A percentile compares a stretch with the other conserved stretches of the same genome.
Evolutionary conservation across 2,113 vertebrate genomes (phyloP).

Genomic region (Lycaon pictus): DNA sequence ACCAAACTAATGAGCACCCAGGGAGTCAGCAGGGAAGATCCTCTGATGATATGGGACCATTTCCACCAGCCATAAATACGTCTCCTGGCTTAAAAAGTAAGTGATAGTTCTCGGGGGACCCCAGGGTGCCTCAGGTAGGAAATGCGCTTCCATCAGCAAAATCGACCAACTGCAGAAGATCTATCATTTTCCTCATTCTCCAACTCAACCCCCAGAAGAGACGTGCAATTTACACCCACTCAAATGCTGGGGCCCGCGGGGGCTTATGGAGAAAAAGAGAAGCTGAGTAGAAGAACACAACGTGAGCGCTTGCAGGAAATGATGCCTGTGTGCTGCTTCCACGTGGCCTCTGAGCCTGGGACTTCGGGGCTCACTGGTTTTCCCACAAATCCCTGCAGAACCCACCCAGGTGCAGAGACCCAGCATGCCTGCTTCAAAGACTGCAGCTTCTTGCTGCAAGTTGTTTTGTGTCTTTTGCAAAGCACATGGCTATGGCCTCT

Average conservation of each 20-base stretch:
- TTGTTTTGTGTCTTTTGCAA: not conserved
- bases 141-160: slow-evolving; percentile 44
- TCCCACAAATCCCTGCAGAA: not conserved
- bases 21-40: not conserved
- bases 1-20: not conserved
- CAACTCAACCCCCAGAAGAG: not conserved
- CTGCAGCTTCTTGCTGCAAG: too few species aligned
- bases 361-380: accelerated
- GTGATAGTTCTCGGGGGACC: not conserved
- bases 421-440: accelerated
- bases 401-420: accelerated
- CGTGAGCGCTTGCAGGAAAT: accelerated
- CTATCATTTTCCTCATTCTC: not conserved
- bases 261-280: not conserved
- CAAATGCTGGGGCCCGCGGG: not conserved
- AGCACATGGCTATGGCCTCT: accelerated
- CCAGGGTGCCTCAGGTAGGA: not conserved
- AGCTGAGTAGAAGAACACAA: accelerated
- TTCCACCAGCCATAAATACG: not conserved
- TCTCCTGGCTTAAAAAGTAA: slow-evolving; percentile 24
- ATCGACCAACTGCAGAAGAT: not conserved
- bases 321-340: accelerated
- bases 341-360: not conserved
- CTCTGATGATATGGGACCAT: not conserved
- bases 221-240: not conserved